Base-by-base conservation (phyloP, 1,140 invertebrate genomes). In the Cherax destructor region DNA sequence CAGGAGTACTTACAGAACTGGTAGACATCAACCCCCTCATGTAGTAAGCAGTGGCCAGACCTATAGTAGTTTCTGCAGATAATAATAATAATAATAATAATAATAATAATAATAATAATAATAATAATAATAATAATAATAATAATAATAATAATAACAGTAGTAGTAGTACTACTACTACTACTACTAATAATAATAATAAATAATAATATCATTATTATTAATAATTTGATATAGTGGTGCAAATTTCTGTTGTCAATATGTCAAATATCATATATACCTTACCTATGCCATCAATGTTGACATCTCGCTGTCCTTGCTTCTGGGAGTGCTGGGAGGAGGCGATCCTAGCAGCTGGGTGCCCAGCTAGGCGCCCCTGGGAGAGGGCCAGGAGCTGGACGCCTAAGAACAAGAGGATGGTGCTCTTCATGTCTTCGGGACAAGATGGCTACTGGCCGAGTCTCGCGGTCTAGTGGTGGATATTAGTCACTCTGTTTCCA, bases 21-120 rank as follows among this genome's bases (percentile, higher is more conserved):
- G 72, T 59, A 9, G 74, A 10, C 85, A 86, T 52, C 1, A 86
- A 10, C 3, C 74, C 74, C 3, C 85, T 13, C 0, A 86, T 50
- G 24, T 78, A 78, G 30, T 86, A 86, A 5, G 85, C 74, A 7
- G 74, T 56, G 18, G 85, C 85, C 56, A 78, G 13, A 13, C 85
- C 85, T 16, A 86, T 86, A 21, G 85, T 86, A n/a, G 74, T 86
- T 18, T 49, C 85, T 86, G 85, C 7, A 6, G 9, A 47, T 13
- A 77, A 78, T 5, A 83, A 86, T 56, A 72, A 85, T 50, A 52
- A 81, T 49, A 72, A 41, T 69, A 56, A n/a, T 21, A 69, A 16
- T 72, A 30, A 11, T 72, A 11, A 30, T 56, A 59, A 9, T 56
- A 47, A 49, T 21, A 1, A 16, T 50, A 1, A 47, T 41, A 41